Evolutionary conservation across 2,113 vertebrate genomes (phyloP), one percentile per base, ranked within the genome.

Genomic region (Chionodraco myersi): DNA sequence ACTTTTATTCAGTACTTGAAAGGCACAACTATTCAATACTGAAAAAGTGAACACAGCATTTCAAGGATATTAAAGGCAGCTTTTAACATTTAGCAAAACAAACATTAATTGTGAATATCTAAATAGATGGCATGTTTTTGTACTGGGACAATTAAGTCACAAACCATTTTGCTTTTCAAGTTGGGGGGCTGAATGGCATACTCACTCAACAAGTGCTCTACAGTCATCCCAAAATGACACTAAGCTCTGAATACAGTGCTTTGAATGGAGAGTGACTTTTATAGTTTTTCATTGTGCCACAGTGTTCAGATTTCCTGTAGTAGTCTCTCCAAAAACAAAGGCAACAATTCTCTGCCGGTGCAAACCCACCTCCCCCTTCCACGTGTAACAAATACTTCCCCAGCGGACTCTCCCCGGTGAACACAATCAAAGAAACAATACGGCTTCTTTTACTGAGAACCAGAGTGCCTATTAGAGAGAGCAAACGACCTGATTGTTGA

Each of bases 341-440:
- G 72, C 69, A 87, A 75, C 80, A 76, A 88, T 84, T 71, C 78
- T 68, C 11, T n/a, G 26, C 81, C 36, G 67, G 75, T 77, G 13
- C 72, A 63, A 57, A 65, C 70, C 85, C 79, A 76, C 80, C 89
- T 88, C 89, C 71, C 75, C 84, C 77, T 85, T 91, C 85, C 74
- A 89, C 75, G 77, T 87, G 87, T 76, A 89, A 84, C 89, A 86
- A 92, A 88, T 75, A 88, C 90, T 87, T 84, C 86, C 91, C 89
- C 79, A 51, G 86, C 16, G 49, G 82, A 87, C 90, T 85, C 86
- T 89, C 88, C 88, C 72, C 23, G 62, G 90, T 78, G 88, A 93
- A 88, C 86, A 87, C 89, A 92, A 92, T 92, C 92, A 93, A 89
- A 92, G 88, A 89, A 89, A 93, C 92, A 94, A 92, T 89, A 87